Percentiles rank a stretch among this genome's conserved stretches.
phyloP scores from a whole-genome alignment of 2,888 invertebrate species.

The Caenorhabditis afra region DNA sequence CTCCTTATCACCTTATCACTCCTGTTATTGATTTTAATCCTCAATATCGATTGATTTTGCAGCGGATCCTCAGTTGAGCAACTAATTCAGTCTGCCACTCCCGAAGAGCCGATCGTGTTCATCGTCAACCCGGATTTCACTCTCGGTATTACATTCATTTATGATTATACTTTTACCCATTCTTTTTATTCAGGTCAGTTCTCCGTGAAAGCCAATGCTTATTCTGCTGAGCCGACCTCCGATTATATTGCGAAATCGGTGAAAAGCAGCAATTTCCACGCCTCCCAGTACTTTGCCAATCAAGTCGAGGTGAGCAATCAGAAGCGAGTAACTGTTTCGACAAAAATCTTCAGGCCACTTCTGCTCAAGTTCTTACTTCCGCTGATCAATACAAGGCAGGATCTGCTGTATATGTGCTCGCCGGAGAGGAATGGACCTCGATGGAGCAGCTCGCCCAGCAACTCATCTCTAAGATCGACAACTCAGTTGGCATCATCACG shows the following conservation, averaged over 20 bases:
- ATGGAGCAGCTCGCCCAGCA: conserved; percentile 60
- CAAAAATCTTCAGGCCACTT: conserved; percentile 35
- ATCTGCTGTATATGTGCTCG: conserved; percentile 60
- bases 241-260: conserved; percentile 61
- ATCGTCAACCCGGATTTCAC: conserved; percentile 70
- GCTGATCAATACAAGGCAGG: conserved; percentile 58
- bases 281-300: conserved; percentile 57
- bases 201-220: conserved; percentile 62
- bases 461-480: conserved; percentile 60
- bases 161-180: too few species aligned
- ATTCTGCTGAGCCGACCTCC: conserved; percentile 49
- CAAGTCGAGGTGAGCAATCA: conserved; percentile 55
- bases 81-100: conserved; percentile 57
- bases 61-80: conserved; percentile 45
- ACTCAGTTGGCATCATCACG: conserved; percentile 61
- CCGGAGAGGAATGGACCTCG: conserved; percentile 68
- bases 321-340: too few species aligned
- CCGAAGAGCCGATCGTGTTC: conserved; percentile 67
- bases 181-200: conserved; percentile 66
- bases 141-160: conserved; percentile 54
- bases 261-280: conserved; percentile 60
- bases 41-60: background rate
- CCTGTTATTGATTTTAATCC: conserved; percentile 1
- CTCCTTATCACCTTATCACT: conserved; percentile 12
- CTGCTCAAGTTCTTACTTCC: conserved; percentile 53